Evolutionary conservation across 1,140 invertebrate genomes (phyloP).

Genomic region (Microplitis mediator): DNA sequence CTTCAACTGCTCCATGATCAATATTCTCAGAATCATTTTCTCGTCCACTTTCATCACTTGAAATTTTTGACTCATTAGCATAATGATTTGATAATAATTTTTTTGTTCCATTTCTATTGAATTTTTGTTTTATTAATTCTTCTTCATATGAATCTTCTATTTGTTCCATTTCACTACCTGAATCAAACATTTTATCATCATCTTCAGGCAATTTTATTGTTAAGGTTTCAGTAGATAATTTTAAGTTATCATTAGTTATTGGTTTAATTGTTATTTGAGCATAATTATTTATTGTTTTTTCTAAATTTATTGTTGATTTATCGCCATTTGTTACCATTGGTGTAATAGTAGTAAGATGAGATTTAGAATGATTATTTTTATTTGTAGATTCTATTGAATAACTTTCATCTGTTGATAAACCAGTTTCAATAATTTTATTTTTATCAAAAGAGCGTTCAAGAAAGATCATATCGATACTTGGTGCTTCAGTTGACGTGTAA

Average conservation of each 20-base stretch:
- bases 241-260: background rate
- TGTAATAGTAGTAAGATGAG: background rate
- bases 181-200: slow-evolving; percentile 17
- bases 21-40: slow-evolving; percentile 37
- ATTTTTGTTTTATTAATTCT: slow-evolving; percentile 23
- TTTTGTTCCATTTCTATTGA: slow-evolving; percentile 8
- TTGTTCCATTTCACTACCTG: slow-evolving; percentile 25
- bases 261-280: background rate
- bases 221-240: background rate
- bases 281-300: background rate
- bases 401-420: background rate
- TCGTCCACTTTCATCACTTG: slow-evolving; percentile 20
- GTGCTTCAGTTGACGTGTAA: background rate
- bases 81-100: background rate
- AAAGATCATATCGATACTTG: background rate
- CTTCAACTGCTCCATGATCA: slow-evolving; percentile 29
- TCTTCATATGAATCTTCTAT: slow-evolving; percentile 31
- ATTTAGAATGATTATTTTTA: background rate
- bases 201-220: slow-evolving; percentile 15
- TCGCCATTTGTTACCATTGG: background rate
- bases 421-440: background rate
- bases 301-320: background rate
- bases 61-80: background rate
- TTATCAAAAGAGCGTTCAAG: background rate
- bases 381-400: background rate